Base-by-base conservation (phyloP, 2,888 invertebrate species). In the Tenthredo notha region DNA sequence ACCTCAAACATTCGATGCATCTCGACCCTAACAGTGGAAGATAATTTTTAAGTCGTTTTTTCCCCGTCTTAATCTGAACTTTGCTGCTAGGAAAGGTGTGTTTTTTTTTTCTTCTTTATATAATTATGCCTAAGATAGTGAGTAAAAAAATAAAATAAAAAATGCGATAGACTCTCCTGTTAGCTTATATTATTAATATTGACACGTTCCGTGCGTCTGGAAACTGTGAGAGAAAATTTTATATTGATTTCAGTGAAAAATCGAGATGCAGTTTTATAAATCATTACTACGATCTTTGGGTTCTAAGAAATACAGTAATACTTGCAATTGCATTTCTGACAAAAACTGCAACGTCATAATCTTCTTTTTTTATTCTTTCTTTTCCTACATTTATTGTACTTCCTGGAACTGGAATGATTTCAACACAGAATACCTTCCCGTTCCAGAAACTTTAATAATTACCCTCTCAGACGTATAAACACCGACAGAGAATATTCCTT, bases 31-130 rank as follows among this genome's bases (percentile, higher is more conserved):
- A 29, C 65, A 61, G 84, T 65, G 15, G 25, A 5, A 47, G 84
- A 84, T 78, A 78, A 84, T 75, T 84, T 78, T 43, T 78, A 47
- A 78, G 78, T 74, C 54, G 65, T 84, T 65, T 61, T 25, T 78
- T 61, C 40, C 40, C 21, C 77, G n/a, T 21, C 43, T 78, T 61
- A 78, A 84, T 84, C 84, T 84, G 29, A n/a, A 4, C 37, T 18
- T 10, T 33, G 43, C 50, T 65, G 40, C n/a, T 18, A 33, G 9
- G 37, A 40, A 61, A 61, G 61, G 15, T 37, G n/a, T n/a, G n/a
- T 37, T 7, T 37, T 37, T 37, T 37, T 37, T 37, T 61, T 37
- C n/a, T n/a, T n/a, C n/a, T n/a, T n/a, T n/a, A n/a, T 25, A 61
- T 61, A 80, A 80, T 80, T 61, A 80, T 58, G 6, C 21, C 61